These are phyloP conservation scores for Rhinoraja longicauda DNA, from an alignment of 2,797 vertebrate genomes.

Conservation along the genomic window DNA sequence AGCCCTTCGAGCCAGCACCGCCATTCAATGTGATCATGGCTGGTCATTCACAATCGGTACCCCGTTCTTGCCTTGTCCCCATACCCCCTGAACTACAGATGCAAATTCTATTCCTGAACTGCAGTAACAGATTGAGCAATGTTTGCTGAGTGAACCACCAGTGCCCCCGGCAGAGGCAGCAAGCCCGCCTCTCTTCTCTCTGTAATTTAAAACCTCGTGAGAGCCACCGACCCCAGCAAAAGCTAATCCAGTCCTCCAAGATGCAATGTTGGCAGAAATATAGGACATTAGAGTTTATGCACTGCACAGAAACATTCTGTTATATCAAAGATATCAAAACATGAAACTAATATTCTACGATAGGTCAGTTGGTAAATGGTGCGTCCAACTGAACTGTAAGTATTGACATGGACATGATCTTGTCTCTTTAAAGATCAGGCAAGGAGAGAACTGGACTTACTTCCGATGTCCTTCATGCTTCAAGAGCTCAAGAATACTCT, in stretches of 20 bases:
- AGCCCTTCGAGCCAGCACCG: too few species aligned
- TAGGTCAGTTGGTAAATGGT: neutral
- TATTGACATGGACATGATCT: neutral
- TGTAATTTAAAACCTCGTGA: neutral
- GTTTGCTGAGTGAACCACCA: neutral
- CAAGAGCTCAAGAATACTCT: neutral
- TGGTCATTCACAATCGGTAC: too few species aligned
- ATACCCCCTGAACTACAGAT: too few species aligned
- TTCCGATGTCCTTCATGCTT: neutral
- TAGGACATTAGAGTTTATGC: slow-evolving; percentile 18
- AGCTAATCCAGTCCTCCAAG: slow-evolving; percentile 7
- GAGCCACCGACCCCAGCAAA: slow-evolving; percentile 21
- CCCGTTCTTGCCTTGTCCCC: too few species aligned
- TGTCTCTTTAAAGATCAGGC: neutral
- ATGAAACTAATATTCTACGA: neutral
- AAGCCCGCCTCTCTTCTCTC: neutral
- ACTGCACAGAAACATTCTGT: neutral
- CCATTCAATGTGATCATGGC: too few species aligned
- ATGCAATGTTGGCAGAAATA: slow-evolving; percentile 1
- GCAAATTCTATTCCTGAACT: neutral
- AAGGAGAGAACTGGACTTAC: neutral
- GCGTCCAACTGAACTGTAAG: neutral
- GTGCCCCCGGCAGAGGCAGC: neutral
- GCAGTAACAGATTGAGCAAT: neutral
- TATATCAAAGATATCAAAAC: neutral